Evolutionary conservation across 2,797 vertebrate genomes (phyloP).

Genomic region (Aselliscus stoliczkanus): DNA sequence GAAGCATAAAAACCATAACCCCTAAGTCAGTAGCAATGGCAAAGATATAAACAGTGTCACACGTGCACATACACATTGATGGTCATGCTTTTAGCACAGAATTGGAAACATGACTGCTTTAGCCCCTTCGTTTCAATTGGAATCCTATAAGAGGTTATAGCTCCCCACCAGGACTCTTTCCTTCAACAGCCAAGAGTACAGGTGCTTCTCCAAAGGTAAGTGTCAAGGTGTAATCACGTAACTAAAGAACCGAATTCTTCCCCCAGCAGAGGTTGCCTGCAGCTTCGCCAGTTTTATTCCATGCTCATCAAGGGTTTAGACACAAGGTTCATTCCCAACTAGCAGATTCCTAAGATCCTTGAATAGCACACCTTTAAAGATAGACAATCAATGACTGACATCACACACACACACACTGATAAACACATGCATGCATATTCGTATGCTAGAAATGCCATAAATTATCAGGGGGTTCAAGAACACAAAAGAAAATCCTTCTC

Average conservation of each 20-base stretch:
- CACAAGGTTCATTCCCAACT: background rate
- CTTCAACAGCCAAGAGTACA: background rate
- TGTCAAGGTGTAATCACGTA: background rate
- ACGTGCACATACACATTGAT: background rate
- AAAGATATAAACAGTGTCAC: background rate
- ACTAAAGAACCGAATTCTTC: background rate
- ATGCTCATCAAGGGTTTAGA: background rate
- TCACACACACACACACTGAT: background rate
- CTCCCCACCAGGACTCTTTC: background rate
- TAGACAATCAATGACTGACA: background rate
- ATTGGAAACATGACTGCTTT: background rate
- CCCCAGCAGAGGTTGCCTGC: background rate
- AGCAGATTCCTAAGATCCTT: background rate
- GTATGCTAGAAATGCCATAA: background rate
- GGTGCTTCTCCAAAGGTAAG: background rate
- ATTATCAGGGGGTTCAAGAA: conserved; percentile 12
- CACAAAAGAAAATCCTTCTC: conserved; percentile 11
- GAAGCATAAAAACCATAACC: background rate
- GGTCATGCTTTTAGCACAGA: background rate
- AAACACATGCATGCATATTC: conserved; percentile 6
- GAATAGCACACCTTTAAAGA: background rate
- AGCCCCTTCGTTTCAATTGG: background rate
- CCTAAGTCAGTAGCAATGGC: background rate
- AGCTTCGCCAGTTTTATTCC: background rate
- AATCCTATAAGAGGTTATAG: background rate